These are phyloP conservation scores for Phylloscopus whistleri DNA, from an alignment of 2,113 vertebrate genomes.

Conservation along the genomic window DNA sequence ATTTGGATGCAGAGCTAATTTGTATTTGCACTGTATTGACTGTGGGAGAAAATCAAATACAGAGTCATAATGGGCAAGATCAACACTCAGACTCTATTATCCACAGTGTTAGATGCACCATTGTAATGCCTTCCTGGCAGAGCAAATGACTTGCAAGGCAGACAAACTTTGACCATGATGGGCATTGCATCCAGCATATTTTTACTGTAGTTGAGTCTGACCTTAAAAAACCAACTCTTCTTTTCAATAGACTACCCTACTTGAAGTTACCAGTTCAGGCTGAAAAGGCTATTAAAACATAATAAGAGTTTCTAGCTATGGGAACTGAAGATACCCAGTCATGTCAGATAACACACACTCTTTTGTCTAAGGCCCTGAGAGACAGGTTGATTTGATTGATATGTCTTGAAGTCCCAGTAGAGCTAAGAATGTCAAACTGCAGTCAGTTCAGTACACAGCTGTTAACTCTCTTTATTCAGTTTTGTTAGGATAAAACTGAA, in stretches of 20 bases:
- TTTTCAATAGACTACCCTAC: not conserved
- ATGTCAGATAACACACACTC: not conserved
- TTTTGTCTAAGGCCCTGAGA: not conserved
- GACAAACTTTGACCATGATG: not conserved
- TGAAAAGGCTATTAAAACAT: not conserved
- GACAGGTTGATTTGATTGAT: not conserved
- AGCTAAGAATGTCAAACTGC: not conserved
- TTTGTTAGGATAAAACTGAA: not conserved
- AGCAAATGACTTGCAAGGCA: rapidly evolving
- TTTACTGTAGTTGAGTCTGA: not conserved
- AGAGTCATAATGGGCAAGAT: not conserved
- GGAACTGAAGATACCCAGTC: not conserved
- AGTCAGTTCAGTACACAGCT: not conserved
- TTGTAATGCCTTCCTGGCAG: not conserved
- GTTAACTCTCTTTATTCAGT: not conserved
- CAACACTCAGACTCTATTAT: not conserved
- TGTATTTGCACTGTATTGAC: not conserved
- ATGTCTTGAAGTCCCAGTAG: not conserved
- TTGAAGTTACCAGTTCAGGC: not conserved
- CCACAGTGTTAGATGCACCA: not conserved
- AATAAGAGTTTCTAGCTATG: not conserved
- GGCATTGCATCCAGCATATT: not conserved
- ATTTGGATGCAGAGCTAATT: not conserved
- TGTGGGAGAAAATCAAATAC: not conserved
- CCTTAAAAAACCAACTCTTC: not conserved